Conservation (phyloP, 2,888 invertebrate species). For the Caprella mutica region DNA sequence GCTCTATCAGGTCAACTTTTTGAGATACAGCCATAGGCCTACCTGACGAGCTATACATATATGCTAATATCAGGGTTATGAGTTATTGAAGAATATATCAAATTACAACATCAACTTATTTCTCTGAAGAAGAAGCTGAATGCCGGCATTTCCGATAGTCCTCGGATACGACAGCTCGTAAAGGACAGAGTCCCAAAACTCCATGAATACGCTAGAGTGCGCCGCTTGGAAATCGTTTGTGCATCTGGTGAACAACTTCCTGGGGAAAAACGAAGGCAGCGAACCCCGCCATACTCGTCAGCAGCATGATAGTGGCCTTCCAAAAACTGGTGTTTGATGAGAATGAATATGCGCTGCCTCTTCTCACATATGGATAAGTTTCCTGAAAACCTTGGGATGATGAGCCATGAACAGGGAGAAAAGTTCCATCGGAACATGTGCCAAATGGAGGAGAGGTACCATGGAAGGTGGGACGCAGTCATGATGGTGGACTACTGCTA, state of each 20-base stretch:
- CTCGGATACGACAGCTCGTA: conserved; percentile 17
- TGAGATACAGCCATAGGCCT: too few relatives aligned
- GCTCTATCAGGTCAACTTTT: too few relatives aligned
- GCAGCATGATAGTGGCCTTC: conserved; percentile 10
- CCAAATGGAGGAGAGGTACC: conserved; percentile 37
- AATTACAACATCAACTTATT: too few relatives aligned
- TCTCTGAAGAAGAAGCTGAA: too few relatives aligned
- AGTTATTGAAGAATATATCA: too few relatives aligned
- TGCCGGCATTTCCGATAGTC: not conserved
- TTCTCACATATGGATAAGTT: conserved; percentile 39
- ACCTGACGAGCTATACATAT: too few relatives aligned
- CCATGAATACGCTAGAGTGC: not conserved
- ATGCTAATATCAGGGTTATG: too few relatives aligned
- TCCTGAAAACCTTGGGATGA: conserved; percentile 38
- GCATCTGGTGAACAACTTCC: conserved; percentile 1
- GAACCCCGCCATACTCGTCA: not conserved
- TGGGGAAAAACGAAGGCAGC: not conserved
- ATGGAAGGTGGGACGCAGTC: too few relatives aligned
- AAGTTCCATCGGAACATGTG: conserved; percentile 40
- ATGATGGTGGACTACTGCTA: conserved; percentile 40
- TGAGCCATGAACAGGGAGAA: conserved; percentile 40
- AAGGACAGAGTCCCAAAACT: conserved; percentile 12
- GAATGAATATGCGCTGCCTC: conserved; percentile 39
- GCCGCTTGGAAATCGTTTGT: conserved; percentile 9
- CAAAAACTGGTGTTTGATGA: conserved; percentile 37